Evolutionary conservation across 2,113 vertebrate species (phyloP).

Genomic region (Ondatra zibethicus): DNA sequence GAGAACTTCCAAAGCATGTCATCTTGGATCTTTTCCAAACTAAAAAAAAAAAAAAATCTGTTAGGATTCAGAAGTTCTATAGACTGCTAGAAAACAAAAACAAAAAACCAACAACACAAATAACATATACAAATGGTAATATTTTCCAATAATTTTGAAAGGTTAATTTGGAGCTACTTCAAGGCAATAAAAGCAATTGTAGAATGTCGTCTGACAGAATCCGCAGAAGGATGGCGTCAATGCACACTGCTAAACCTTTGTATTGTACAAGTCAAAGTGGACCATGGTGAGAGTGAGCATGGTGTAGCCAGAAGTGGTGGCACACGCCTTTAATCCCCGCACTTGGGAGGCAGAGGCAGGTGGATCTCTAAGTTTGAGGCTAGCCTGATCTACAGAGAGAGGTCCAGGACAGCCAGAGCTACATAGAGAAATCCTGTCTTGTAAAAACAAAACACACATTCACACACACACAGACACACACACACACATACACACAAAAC

Average conservation of each 20-base stretch:
- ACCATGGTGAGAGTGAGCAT: rapidly evolving
- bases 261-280: background rate
- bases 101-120: no score
- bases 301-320: background rate
- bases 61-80: background rate
- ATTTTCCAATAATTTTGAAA: background rate
- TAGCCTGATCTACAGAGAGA: background rate
- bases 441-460: background rate
- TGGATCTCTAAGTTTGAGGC: background rate
- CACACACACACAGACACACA: no score
- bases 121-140: background rate
- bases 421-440: background rate
- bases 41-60: slow-evolving; percentile 44
- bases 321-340: background rate
- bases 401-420: background rate
- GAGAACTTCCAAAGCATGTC: background rate
- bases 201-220: background rate
- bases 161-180: background rate
- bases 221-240: background rate
- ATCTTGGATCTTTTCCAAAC: background rate
- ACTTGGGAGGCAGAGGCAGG: background rate
- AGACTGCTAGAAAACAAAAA: background rate
- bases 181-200: background rate
- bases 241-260: background rate
- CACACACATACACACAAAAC: background rate